Conservation (phyloP, 2,888 invertebrate genomes). For the Antitype chi region DNA sequence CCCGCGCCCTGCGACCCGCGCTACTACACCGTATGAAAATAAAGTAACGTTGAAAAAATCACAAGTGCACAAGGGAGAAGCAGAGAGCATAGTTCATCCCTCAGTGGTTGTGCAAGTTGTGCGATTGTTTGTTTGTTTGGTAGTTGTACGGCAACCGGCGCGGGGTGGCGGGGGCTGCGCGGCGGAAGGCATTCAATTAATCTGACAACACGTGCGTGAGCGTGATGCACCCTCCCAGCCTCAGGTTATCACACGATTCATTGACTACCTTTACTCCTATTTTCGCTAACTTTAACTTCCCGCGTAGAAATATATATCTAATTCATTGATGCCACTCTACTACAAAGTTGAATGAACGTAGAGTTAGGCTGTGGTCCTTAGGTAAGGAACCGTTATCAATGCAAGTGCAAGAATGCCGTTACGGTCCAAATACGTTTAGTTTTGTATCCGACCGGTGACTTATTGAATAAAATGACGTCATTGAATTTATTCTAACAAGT, state of each 20-base stretch:
- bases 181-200: slow-evolving; percentile 85
- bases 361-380: slow-evolving; percentile 23
- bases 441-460: neutral
- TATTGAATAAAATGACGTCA: slow-evolving; percentile 27
- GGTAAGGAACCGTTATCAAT: slow-evolving; percentile 53
- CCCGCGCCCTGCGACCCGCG: slow-evolving; percentile 84
- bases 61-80: slow-evolving; percentile 75
- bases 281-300: slow-evolving; percentile 52
- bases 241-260: slow-evolving; percentile 81
- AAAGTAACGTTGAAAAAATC: slow-evolving; percentile 82
- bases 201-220: slow-evolving; percentile 88
- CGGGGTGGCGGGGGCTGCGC: slow-evolving; percentile 58
- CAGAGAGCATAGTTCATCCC: slow-evolving; percentile 68
- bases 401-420: slow-evolving; percentile 61
- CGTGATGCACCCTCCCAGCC: slow-evolving; percentile 82
- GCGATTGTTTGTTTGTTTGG: slow-evolving; percentile 72
- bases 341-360: slow-evolving; percentile 49
- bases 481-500: neutral
- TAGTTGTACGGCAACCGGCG: slow-evolving; percentile 68
- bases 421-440: slow-evolving; percentile 19
- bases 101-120: slow-evolving; percentile 67
- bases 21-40: slow-evolving; percentile 82
- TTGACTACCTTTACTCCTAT: slow-evolving; percentile 70
- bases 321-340: slow-evolving; percentile 42
- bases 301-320: slow-evolving; percentile 22